Evolutionary conservation across 1,140 invertebrate species (phyloP).

Genomic region (Dolichoris vasculosae): DNA sequence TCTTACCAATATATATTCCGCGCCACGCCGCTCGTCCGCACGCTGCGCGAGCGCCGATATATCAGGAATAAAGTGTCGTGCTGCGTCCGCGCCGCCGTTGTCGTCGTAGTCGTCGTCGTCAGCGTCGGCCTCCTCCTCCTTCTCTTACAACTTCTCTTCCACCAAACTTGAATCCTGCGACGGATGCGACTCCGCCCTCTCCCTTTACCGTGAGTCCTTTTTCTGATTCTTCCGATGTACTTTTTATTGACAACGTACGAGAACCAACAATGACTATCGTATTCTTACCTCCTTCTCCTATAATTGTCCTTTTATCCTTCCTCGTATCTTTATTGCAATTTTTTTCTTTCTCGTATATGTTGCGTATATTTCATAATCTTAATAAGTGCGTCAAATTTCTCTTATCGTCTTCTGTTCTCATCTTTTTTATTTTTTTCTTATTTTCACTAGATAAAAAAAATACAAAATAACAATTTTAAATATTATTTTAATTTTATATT

Average conservation of each 20-base stretch:
- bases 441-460: too few species aligned
- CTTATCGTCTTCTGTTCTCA: neutral
- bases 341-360: neutral
- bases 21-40: conserved; percentile 51
- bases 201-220: neutral
- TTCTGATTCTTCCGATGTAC: neutral
- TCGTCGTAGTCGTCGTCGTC: conserved; percentile 32
- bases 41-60: conserved; percentile 66
- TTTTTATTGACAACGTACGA: conserved; percentile 4
- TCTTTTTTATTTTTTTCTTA: neutral
- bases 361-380: neutral
- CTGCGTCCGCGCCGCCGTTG: conserved; percentile 59
- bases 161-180: neutral
- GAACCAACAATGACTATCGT: neutral
- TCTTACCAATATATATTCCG: conserved; percentile 72
- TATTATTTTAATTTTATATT: too few species aligned
- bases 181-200: neutral
- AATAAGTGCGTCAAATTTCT: neutral
- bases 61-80: conserved; percentile 71
- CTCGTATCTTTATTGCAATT: neutral
- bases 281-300: neutral
- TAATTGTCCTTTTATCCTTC: conserved; percentile 3
- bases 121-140: neutral
- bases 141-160: neutral
- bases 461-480: too few species aligned